Conservation (phyloP, 2,797 vertebrate genomes). For the Arctocebus calabarensis region DNA sequence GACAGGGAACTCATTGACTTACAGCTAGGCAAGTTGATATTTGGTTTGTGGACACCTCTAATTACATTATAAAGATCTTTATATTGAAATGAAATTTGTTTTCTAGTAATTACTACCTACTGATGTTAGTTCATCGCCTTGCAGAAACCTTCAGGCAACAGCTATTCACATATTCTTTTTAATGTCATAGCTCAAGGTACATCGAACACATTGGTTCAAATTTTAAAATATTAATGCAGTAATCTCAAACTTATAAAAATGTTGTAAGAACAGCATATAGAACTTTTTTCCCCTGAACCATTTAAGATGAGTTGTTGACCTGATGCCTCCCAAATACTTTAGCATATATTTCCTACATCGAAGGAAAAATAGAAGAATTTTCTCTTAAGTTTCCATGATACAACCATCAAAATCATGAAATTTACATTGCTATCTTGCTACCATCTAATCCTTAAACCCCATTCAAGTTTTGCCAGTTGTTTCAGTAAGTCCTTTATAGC, state of each 20-base stretch:
- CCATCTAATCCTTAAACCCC: constrained; percentile 15
- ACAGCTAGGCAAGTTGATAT: not conserved
- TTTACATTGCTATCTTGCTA: constrained; percentile 4
- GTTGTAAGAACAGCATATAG: constrained; percentile 40
- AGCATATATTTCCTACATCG: constrained; percentile 33
- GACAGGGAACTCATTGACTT: constrained; percentile 3
- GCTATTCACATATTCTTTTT: not conserved
- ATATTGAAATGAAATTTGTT: constrained; percentile 44
- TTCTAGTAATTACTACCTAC: constrained; percentile 10
- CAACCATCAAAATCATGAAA: constrained; percentile 8
- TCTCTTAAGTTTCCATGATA: not conserved
- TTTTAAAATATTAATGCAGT: constrained; percentile 39
- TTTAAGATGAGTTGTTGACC: constrained; percentile 22
- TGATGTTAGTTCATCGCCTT: constrained; percentile 37
- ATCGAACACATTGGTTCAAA: constrained; percentile 30
- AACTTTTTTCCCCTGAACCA: not conserved
- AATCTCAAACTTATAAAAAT: constrained; percentile 35
- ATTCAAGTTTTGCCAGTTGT: constrained; percentile 35
- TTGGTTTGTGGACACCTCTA: constrained; percentile 26
- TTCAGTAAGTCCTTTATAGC: not conserved
- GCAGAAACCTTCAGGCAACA: constrained; percentile 31
- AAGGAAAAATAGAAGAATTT: not conserved
- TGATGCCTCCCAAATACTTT: not conserved
- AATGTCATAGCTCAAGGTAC: constrained; percentile 18
- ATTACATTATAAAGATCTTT: constrained; percentile 29